Evolutionary conservation across 1,140 invertebrate species (phyloP), one percentile per base, ranked within the genome.

Genomic region (Venturia canescens): DNA sequence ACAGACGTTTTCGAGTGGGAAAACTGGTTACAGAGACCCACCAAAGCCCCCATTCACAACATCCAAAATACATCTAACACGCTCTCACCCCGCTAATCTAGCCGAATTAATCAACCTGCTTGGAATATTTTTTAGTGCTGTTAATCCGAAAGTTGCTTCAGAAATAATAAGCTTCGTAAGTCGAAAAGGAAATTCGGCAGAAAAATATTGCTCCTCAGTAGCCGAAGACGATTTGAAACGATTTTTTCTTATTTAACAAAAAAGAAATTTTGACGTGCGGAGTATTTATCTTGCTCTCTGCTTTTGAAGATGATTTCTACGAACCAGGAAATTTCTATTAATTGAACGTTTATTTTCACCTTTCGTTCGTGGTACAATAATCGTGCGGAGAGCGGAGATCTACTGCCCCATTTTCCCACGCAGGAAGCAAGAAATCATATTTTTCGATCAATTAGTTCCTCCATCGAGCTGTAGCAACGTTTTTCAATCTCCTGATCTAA

Each of bases 1-100:
- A 69, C 11, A 69, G 66, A 69, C 27, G 29, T 69, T 69, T 69
- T 69, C 66, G 66, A 31, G 66, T 69, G 66, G 66, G 66, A 69
- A 69, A 69, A 69, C 66, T 69, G 66, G 66, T 69, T 69, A 69
- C 29, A 31, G n/a, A 31, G 66, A 18, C 27, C 27, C 26, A 69
- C 27, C 29, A 21, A 69, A 27, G 38, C 7, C 38, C 38, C 63
- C 66, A 69, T 69, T 69, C 66, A 69, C 66, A n/a, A 15, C 21
- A 31, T 69, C 66, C 15, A 31, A 69, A 27, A 69, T 29, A 69
- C 23, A 9, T 63, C 60, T 63, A 9, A 23, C 60, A 26, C 60
- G n/a, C 23, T 63, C 60, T 63, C 60, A 15, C 60, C 6, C 7
- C 27, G 23, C 23, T 26, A 63, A 63, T 63, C 23, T 26, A 63